These are phyloP conservation scores for Drosophila mojavensis DNA, from an alignment of 1,140 invertebrate genomes.

Conservation along the genomic window DNA sequence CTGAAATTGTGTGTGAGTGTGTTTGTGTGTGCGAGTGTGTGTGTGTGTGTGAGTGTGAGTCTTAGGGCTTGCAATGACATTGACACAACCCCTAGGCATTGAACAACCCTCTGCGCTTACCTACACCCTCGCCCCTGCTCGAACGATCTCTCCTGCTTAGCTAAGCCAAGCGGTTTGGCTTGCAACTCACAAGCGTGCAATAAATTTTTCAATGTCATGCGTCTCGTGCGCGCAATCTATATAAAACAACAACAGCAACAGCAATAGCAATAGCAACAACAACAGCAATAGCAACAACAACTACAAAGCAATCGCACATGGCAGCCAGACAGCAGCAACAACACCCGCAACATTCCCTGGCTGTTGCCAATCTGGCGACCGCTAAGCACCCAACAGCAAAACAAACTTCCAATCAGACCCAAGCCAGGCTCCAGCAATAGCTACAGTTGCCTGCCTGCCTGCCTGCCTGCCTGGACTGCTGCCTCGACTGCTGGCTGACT, in stretches of 20 bases:
- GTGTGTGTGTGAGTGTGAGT: not conserved
- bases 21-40: not conserved
- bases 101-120: constrained; percentile 29
- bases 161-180: constrained; percentile 48
- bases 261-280: not conserved
- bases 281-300: constrained; percentile 15
- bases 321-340: constrained; percentile 12
- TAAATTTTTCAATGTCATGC: constrained; percentile 82
- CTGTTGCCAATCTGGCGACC: constrained; percentile 54
- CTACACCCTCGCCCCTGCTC: not conserved
- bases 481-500: constrained; percentile 53
- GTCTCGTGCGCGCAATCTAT: constrained; percentile 75
- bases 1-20: not conserved
- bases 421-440: constrained; percentile 46
- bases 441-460: constrained; percentile 12
- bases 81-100: constrained; percentile 71
- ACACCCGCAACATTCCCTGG: constrained; percentile 14
- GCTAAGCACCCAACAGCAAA: constrained; percentile 78
- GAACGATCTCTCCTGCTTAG: not conserved
- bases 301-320: constrained; percentile 31
- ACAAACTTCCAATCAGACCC: constrained; percentile 79
- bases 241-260: constrained; percentile 50
- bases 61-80: constrained; percentile 54
- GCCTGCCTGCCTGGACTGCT: constrained; percentile 5
- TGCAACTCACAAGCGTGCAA: constrained; percentile 76